Conservation (phyloP, 2,113 vertebrate species). For the Lipophrys pholis region DNA sequence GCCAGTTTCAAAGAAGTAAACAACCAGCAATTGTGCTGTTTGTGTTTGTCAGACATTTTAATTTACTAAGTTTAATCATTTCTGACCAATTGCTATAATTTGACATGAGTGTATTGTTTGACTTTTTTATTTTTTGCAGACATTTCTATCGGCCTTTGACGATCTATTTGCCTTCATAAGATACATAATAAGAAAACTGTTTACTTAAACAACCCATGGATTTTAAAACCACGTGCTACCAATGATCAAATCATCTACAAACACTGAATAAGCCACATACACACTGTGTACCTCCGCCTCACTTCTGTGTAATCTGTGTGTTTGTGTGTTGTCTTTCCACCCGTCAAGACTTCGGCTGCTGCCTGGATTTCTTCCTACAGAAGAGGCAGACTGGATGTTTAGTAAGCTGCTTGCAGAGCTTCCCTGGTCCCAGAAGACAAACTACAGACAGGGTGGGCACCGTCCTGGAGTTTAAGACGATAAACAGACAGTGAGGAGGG, state of each 20-base stretch:
- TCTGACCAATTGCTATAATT: too few species aligned
- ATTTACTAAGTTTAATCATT: too few species aligned
- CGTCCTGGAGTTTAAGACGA: not conserved
- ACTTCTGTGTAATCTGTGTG: too few species aligned
- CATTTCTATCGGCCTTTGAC: not conserved
- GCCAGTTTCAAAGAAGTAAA: not conserved
- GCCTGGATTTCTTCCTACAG: constrained; percentile 86
- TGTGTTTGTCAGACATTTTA: not conserved
- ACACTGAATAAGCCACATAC: not conserved
- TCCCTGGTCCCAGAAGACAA: constrained; percentile 93
- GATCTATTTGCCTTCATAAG: not conserved
- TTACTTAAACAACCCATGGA: not conserved
- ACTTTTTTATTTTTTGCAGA: not conserved
- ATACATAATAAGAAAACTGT: not conserved
- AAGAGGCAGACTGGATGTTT: constrained; percentile 92
- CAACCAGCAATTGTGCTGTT: not conserved
- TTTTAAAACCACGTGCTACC: too few species aligned
- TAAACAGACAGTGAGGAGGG: not conserved
- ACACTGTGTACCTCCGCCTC: not conserved
- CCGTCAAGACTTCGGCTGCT: constrained; percentile 84
- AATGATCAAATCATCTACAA: too few species aligned
- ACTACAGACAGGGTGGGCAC: constrained; percentile 84
- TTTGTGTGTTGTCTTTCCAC: constrained; percentile 17
- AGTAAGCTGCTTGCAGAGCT: constrained; percentile 88
- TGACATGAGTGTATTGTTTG: not conserved